Conservation (phyloP, 2,113 vertebrate species). For the Cyphomyrus plagiostoma region DNA sequence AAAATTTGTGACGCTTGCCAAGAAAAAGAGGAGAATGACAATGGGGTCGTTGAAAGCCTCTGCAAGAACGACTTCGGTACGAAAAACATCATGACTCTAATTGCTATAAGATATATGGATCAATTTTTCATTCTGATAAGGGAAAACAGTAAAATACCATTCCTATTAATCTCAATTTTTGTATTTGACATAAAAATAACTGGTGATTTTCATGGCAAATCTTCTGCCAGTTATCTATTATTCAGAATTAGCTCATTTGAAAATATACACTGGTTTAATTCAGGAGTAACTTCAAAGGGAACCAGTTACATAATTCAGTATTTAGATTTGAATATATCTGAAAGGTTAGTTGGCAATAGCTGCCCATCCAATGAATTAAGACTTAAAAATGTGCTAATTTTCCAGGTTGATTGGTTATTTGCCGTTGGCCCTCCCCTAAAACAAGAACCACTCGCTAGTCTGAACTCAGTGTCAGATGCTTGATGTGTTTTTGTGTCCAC, state of each 20-base stretch:
- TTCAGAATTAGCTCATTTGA: neutral
- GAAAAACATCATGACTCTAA: constrained; percentile 39
- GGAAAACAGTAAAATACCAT: neutral
- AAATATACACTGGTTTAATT: neutral
- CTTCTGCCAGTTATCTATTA: neutral
- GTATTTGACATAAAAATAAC: neutral
- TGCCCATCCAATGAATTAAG: neutral
- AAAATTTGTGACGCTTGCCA: constrained; percentile 93
- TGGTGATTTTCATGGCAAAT: neutral
- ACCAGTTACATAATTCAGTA: neutral
- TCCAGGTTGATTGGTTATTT: neutral
- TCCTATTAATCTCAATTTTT: neutral
- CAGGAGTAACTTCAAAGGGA: neutral
- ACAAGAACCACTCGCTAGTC: neutral
- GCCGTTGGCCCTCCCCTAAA: neutral
- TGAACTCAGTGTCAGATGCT: neutral
- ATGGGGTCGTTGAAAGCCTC: constrained; percentile 93
- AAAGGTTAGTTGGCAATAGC: neutral
- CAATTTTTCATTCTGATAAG: neutral
- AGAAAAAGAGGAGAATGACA: constrained; percentile 88
- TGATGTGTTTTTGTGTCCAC: constrained; percentile 18
- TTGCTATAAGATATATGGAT: neutral
- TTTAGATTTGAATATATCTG: neutral
- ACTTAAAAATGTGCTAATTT: neutral
- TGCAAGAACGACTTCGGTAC: constrained; percentile 98